Percentiles rank a stretch among this genome's conserved stretches.
These are phyloP conservation scores for Micropterix aruncella DNA, from an alignment of 2,888 invertebrate genomes.

Conservation along the genomic window DNA sequence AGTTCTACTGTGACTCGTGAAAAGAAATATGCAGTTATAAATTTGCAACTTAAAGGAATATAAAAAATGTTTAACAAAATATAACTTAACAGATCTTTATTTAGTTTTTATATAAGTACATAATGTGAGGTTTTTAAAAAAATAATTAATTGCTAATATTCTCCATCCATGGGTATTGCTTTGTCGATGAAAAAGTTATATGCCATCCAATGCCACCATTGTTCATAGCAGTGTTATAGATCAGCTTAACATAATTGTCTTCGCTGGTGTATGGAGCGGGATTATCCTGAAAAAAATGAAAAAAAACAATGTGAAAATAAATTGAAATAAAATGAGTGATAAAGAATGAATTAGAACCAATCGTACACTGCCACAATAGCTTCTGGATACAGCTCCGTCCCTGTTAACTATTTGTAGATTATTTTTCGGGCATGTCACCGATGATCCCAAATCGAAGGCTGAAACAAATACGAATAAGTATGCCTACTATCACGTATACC, in stretches of 20 bases:
- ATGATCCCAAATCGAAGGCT: conserved; percentile 49
- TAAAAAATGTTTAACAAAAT: no score
- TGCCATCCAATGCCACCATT: conserved; percentile 63
- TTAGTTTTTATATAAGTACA: no score
- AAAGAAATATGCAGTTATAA: no score
- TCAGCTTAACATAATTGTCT: conserved; percentile 41
- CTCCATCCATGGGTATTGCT: no score
- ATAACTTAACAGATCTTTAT: no score
- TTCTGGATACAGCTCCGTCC: conserved; percentile 22
- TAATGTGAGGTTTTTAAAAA: no score
- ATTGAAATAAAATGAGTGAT: no score
- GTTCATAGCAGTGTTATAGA: conserved; percentile 48
- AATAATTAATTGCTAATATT: no score
- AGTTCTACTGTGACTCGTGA: no score
- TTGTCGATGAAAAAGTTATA: conserved; percentile 29
- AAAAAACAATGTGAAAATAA: background rate
- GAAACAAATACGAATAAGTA: conserved; percentile 15
- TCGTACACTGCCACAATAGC: conserved; percentile 25
- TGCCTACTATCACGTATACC: conserved; percentile 8
- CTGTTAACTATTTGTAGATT: conserved; percentile 48
- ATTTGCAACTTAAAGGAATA: no score
- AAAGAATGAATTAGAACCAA: background rate
- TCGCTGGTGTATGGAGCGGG: conserved; percentile 40
- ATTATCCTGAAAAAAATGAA: conserved; percentile 21
- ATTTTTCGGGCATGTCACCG: conserved; percentile 44